Percentiles rank a stretch among this genome's conserved stretches.
These are phyloP conservation scores for Timema cristinae DNA, from an alignment of 2,888 invertebrate species.

Conservation along the genomic window DNA sequence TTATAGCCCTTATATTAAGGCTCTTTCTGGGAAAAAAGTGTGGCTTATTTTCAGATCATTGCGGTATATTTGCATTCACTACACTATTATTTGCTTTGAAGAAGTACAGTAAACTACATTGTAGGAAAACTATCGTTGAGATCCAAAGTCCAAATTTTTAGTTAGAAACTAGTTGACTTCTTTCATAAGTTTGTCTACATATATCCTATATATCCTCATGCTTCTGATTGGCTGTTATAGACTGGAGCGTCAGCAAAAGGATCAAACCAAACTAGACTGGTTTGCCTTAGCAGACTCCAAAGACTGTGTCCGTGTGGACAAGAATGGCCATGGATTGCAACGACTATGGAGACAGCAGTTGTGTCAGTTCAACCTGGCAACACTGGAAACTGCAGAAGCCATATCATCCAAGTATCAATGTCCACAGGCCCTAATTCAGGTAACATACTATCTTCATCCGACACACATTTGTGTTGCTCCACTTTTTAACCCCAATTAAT, in stretches of 20 bases:
- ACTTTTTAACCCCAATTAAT: too few species aligned
- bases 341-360: slow-evolving; percentile 84
- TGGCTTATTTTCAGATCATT: too few species aligned
- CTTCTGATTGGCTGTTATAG: slow-evolving; percentile 41
- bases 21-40: too few species aligned
- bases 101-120: too few species aligned
- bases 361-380: slow-evolving; percentile 70
- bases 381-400: slow-evolving; percentile 76
- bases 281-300: slow-evolving; percentile 71
- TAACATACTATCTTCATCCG: background rate
- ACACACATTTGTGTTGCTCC: background rate
- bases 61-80: too few species aligned
- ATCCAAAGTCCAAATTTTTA: too few species aligned
- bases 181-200: too few species aligned
- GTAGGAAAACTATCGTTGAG: too few species aligned
- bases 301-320: slow-evolving; percentile 70
- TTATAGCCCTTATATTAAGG: too few species aligned
- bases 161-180: too few species aligned
- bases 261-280: slow-evolving; percentile 59
- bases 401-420: slow-evolving; percentile 66
- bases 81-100: too few species aligned
- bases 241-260: slow-evolving; percentile 50
- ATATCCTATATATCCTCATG: too few species aligned
- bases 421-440: slow-evolving; percentile 48
- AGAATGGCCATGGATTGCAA: slow-evolving; percentile 61